These are phyloP conservation scores for Burhinus oedicnemus DNA, from an alignment of 2,113 vertebrate genomes.

Conservation along the genomic window DNA sequence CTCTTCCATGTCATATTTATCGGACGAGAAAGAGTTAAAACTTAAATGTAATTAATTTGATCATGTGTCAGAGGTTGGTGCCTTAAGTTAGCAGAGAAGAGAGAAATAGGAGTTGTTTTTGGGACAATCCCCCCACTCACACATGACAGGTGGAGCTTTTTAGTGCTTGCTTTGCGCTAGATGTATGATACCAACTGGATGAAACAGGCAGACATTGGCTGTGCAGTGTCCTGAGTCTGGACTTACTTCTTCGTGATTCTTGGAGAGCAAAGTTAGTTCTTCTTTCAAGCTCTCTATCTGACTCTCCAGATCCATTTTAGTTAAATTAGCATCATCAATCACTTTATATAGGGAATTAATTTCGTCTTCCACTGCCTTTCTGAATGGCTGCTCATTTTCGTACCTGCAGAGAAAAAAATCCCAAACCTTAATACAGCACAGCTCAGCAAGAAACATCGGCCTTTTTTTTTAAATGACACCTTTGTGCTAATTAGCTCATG, in stretches of 20 bases:
- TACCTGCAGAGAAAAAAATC: slow-evolving; percentile 74
- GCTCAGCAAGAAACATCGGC: not conserved
- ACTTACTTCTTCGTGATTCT: slow-evolving; percentile 88
- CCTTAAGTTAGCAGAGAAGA: not conserved
- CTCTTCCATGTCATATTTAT: not conserved
- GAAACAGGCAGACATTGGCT: not conserved
- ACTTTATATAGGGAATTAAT: slow-evolving; percentile 91
- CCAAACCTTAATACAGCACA: not conserved
- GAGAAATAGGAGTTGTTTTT: not conserved
- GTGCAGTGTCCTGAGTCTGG: not conserved
- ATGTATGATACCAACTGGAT: not conserved
- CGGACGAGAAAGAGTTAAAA: not conserved
- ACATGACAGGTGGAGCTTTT: not conserved
- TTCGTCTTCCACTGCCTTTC: slow-evolving; percentile 91
- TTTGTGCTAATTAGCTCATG: not conserved
- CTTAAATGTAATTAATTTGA: not conserved
- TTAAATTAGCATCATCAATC: slow-evolving; percentile 88
- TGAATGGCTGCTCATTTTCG: slow-evolving; percentile 90
- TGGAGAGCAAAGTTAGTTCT: slow-evolving; percentile 84
- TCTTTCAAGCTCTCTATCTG: slow-evolving; percentile 89
- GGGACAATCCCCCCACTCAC: not conserved
- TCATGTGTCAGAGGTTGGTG: not conserved
- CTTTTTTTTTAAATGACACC: not conserved
- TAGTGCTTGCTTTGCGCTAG: not conserved
- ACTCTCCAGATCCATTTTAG: slow-evolving; percentile 87